phyloP scores from a whole-genome alignment of 2,888 invertebrate genomes.

The Hanleya hanleyi region DNA sequence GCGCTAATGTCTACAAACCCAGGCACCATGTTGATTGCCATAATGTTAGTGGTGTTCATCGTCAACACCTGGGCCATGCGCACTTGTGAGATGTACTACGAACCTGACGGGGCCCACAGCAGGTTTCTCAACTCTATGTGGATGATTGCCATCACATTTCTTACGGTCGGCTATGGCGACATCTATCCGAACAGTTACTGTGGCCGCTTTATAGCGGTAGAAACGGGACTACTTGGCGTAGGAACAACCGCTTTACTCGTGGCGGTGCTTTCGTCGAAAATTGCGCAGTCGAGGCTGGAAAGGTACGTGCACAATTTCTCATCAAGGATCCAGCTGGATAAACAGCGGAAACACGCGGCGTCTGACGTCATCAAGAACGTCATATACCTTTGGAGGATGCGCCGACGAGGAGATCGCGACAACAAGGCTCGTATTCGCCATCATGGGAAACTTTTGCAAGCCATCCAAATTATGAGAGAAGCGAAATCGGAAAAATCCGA shows the following conservation, averaged over 20 bases:
- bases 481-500: slow-evolving; percentile 40
- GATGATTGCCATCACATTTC: slow-evolving; percentile 60
- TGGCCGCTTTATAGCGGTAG: slow-evolving; percentile 57
- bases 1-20: slow-evolving; percentile 57
- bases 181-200: slow-evolving; percentile 58
- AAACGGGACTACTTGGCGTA: slow-evolving; percentile 57
- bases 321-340: slow-evolving; percentile 53
- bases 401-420: neutral
- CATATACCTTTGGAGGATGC: slow-evolving; percentile 45
- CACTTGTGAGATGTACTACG: slow-evolving; percentile 62
- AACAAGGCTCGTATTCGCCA: slow-evolving; percentile 36
- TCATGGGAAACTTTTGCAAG: slow-evolving; percentile 53
- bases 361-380: slow-evolving; percentile 57
- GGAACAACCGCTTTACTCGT: slow-evolving; percentile 60
- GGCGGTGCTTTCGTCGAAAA: slow-evolving; percentile 56
- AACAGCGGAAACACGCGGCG: slow-evolving; percentile 51
- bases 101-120: slow-evolving; percentile 31
- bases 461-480: slow-evolving; percentile 52
- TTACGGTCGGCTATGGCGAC: slow-evolving; percentile 64
- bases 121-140: slow-evolving; percentile 59
- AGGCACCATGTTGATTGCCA: slow-evolving; percentile 44
- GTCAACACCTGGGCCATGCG: slow-evolving; percentile 64
- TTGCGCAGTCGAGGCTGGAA: slow-evolving; percentile 58
- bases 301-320: slow-evolving; percentile 62
- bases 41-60: slow-evolving; percentile 55